Percentiles rank a stretch among this genome's conserved stretches.
phyloP scores from a whole-genome alignment of 1,140 invertebrate genomes.

The Penaeus vannamei region DNA sequence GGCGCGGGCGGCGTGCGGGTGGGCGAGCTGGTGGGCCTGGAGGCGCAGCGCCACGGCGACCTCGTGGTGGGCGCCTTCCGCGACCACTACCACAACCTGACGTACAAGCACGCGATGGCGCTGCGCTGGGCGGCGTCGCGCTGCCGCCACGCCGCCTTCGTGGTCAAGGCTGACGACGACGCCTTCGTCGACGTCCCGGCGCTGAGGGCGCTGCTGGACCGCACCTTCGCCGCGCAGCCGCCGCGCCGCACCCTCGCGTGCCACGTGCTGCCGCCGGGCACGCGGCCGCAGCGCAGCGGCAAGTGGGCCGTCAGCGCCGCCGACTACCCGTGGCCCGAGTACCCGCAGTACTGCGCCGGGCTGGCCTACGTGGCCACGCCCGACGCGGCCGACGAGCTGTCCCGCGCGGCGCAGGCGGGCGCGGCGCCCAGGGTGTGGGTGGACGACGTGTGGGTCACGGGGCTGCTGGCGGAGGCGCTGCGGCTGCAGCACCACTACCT shows the following conservation, averaged over 20 bases:
- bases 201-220: conserved; percentile 70
- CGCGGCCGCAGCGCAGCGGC: conserved; percentile 70
- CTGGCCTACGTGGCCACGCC: conserved; percentile 72
- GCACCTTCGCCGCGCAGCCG: conserved; percentile 68
- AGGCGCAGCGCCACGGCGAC: conserved; percentile 69
- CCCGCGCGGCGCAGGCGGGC: conserved; percentile 68
- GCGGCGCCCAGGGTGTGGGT: conserved; percentile 74
- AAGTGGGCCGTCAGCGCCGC: conserved; percentile 72
- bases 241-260: conserved; percentile 70
- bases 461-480: conserved; percentile 71
- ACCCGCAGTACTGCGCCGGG: conserved; percentile 73
- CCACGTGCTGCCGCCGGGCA: conserved; percentile 71
- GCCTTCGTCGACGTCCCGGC: conserved; percentile 75
- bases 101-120: conserved; percentile 74
- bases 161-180: conserved; percentile 76
- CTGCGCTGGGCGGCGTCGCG: conserved; percentile 73
- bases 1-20: not conserved
- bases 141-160: conserved; percentile 71
- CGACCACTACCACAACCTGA: conserved; percentile 74
- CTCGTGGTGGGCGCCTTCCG: conserved; percentile 73
- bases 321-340: conserved; percentile 70
- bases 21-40: conserved; percentile 54
- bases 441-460: conserved; percentile 75
- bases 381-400: conserved; percentile 72
- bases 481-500: conserved; percentile 70